Evolutionary conservation across 2,888 invertebrate genomes (phyloP), one percentile per base, ranked within the genome.

Genomic region (Punctoribates punctum): DNA sequence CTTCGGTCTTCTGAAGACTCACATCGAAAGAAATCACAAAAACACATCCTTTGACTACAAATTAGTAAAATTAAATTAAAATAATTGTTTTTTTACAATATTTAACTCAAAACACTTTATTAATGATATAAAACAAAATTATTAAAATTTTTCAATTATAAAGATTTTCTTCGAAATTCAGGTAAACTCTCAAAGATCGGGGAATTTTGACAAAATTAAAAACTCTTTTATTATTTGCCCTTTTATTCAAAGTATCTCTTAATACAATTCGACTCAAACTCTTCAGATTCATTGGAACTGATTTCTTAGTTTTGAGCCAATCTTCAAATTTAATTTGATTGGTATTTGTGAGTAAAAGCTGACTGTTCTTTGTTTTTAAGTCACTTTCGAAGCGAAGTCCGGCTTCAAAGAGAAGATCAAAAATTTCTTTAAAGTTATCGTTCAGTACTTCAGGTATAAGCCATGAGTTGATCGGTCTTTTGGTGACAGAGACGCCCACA

Each of bases 321-420:
- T 72, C 46, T 15, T 3, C 8, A 23, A 42, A 70, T 70, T 70
- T 70, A 4, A 65, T 29, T 34, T 65, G 11, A 34, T 67, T 25
- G 51, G 5, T 51, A 20, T 17, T 27, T 60, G 13, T 60, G 60
- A 23, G 29, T 3, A 60, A 11, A 29, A 60, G 17, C 29, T 60
- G 27, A 2, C 60, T 27, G 17, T 29, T 29, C 1, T 60, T 42
- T 20, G 67, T 20, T 23, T 42, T 46, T 1, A 72, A 72, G 27
- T 72, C 46, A 6, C 17, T 5, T 15, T 72, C 46, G 3, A 46
- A 48, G n/a, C 46, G 25, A 72, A 48, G 15, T 42, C 72, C 72
- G 17, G 72, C 72, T 20, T 46, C 48, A 72, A 72, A 46, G 25
- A 72, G 72, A 13, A 72, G 38, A 48, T 72, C 72, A 48, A 48